Conservation (phyloP, 2,888 invertebrate species). For the Amphiduros pacificus region DNA sequence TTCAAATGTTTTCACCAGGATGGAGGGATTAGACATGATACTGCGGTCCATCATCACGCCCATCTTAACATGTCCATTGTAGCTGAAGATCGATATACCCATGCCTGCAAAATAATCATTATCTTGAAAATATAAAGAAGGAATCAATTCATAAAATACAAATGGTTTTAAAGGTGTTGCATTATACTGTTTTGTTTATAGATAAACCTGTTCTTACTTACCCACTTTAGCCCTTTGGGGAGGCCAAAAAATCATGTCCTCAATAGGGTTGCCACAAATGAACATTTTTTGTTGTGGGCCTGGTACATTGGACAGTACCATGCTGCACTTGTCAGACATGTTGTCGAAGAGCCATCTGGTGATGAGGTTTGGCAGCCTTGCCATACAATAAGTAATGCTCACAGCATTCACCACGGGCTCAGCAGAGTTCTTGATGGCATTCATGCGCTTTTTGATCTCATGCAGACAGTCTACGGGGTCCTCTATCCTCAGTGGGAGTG, state of each 20-base stretch:
- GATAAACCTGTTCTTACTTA: slow-evolving; percentile 17
- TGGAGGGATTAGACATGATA: slow-evolving; percentile 17
- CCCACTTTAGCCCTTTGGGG: slow-evolving; percentile 30
- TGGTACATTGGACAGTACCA: slow-evolving; percentile 32
- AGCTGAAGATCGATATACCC: slow-evolving; percentile 29
- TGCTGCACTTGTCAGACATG: slow-evolving; percentile 23
- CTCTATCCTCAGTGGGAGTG: slow-evolving; percentile 13
- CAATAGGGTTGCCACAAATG: slow-evolving; percentile 18
- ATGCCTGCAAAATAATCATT: too few relatives aligned
- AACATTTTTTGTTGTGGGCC: slow-evolving; percentile 24
- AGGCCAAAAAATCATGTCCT: slow-evolving; percentile 31
- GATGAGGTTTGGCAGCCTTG: slow-evolving; percentile 29
- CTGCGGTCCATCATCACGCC: slow-evolving; percentile 24
- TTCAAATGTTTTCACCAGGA: slow-evolving; percentile 19
- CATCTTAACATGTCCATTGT: slow-evolving; percentile 23
- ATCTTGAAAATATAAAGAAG: too few relatives aligned
- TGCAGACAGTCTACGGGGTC: slow-evolving; percentile 12
- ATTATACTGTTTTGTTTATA: too few relatives aligned
- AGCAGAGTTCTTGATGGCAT: slow-evolving; percentile 27
- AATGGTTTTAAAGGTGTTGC: too few relatives aligned
- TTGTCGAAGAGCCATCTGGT: slow-evolving; percentile 23
- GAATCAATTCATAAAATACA: too few relatives aligned
- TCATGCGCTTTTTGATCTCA: slow-evolving; percentile 21
- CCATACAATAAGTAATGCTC: slow-evolving; percentile 26
- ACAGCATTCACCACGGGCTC: slow-evolving; percentile 29